Conservation (phyloP, 2,888 invertebrate species). For the Tenthredo mesomela region DNA sequence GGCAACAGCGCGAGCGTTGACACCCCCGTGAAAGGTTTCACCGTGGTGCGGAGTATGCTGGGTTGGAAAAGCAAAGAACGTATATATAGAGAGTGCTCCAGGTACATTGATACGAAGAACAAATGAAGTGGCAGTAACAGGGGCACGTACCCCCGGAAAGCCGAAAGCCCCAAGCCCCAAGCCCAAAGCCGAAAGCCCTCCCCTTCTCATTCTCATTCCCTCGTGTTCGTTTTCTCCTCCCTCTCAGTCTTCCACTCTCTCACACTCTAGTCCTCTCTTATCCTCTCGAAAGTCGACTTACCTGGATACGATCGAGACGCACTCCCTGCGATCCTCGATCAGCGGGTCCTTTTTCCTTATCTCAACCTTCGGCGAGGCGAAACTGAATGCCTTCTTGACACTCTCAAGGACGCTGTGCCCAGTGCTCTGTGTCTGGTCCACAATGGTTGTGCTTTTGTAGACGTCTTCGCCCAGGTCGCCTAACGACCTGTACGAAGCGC, state of each 20-base stretch:
- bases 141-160: not conserved
- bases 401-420: constrained; percentile 81
- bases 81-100: not conserved
- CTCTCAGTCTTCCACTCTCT: not conserved
- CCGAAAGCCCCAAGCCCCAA: not conserved
- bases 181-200: constrained; percentile 17
- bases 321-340: constrained; percentile 75
- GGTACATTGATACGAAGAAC: not conserved
- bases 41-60: not conserved
- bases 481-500: constrained; percentile 83
- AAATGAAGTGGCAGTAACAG: not conserved
- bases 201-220: not conserved
- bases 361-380: constrained; percentile 77
- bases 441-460: constrained; percentile 83
- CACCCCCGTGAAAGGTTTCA: constrained; percentile 43
- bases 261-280: not conserved
- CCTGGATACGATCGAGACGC: constrained; percentile 76
- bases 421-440: constrained; percentile 79
- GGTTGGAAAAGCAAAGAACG: constrained; percentile 24
- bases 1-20: constrained; percentile 41
- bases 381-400: constrained; percentile 82
- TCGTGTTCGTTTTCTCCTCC: too few species aligned
- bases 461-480: constrained; percentile 81
- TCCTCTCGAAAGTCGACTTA: constrained; percentile 62
- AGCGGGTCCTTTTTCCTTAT: constrained; percentile 75